Percentiles rank a stretch among this genome's conserved stretches.
phyloP scores from a whole-genome alignment of 2,888 invertebrate species.

The Strigamia maritima region DNA sequence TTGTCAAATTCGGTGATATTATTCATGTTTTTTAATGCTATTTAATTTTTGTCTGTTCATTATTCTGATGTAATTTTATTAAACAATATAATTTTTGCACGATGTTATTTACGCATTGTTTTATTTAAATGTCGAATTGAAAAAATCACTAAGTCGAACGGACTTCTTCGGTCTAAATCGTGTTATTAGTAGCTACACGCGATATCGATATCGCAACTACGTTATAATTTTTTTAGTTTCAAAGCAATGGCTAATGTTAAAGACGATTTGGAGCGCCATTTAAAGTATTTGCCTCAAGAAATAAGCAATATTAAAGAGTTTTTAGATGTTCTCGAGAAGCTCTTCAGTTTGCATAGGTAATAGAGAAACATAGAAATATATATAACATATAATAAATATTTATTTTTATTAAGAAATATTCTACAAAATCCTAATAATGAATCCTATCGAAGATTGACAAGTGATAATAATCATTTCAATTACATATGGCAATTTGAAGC shows the following conservation, averaged over 20 bases:
- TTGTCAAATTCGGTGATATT: not conserved
- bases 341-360: not conserved
- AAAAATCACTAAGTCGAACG: no score
- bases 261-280: not conserved
- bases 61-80: no score
- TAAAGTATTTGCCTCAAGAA: not conserved
- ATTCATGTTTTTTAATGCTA: not conserved
- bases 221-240: not conserved
- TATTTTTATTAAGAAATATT: not conserved
- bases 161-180: no score
- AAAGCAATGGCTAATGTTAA: not conserved
- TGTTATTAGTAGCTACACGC: no score
- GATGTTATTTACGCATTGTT: no score
- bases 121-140: no score
- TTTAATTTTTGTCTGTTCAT: not conserved
- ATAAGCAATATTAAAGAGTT: not conserved
- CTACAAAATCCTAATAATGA: not conserved
- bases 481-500: not conserved
- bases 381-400: not conserved
- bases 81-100: no score
- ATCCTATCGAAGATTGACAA: not conserved
- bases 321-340: not conserved
- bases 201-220: no score
- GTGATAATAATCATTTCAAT: not conserved
- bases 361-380: not conserved